Base-by-base conservation (phyloP, 1,140 invertebrate species). In the Drosophila truncata region DNA sequence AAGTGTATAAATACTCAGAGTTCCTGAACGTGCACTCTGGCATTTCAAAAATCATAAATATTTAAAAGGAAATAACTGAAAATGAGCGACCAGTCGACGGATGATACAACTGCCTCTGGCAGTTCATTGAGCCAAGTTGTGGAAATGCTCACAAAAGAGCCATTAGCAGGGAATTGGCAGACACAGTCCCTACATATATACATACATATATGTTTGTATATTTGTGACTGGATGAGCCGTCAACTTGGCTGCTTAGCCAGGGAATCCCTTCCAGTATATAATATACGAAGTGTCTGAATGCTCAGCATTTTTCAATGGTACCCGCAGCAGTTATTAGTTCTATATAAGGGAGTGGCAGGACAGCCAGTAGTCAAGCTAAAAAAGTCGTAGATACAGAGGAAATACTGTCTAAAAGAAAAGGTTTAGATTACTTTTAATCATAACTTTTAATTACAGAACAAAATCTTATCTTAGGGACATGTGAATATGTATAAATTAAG, bases 31-130 rank as follows among this genome's bases (percentile, higher is more conserved):
- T 75, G 65, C 61, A 49, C 78, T 44, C 64, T 76, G 85, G 85
- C 50, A 85, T 90, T 79, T 81, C 65, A 65, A 90, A 90, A 90
- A 84, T 88, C 73, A 84, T 90, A 88, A 88, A 88, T 90, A 88
- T 88, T 82, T 81, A 54, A 74, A 85, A 73, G 72, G 57, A 88
- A 90, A 84, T 84, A 80, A 66, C 78, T 80, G 55, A 75, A 85
- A 90, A 69, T 74, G 60, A 78, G 78, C 62, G 58, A 84, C 64
- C 58, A 64, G 70, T 52, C 49, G 62, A 55, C n/a, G 61, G 55
- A 23, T 66, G 60, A 41, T 29, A 52, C 60, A 69, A 62, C 63
- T 69, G 79, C 63, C 42, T 58, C 50, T 78, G 80, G 84, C 78
- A 84, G 80, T 88, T 65, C 55, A 79, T 79, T 67, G 76, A 85